Evolutionary conservation across 2,797 vertebrate genomes (phyloP), one percentile per base, ranked within the genome.

Genomic region (Sebastolobus altivelis): DNA sequence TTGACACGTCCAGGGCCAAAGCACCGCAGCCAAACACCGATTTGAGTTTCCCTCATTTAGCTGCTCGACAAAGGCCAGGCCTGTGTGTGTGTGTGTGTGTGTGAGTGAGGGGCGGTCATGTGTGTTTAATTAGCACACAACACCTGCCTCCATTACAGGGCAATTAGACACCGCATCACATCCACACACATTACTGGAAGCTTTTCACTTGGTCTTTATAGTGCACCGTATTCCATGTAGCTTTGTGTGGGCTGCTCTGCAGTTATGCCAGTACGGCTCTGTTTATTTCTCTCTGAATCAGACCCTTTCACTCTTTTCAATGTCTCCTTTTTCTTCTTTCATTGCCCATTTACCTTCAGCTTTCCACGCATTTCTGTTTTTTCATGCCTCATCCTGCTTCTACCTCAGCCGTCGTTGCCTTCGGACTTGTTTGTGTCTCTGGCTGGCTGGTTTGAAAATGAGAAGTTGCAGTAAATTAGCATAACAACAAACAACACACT

Each of bases 111-210:
- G 61, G 27, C 12, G 7, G 72, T 66, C 68, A 58, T 90, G 81
- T 88, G 79, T 83, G 77, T 87, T 87, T 77, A 87, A 88, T 86
- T 89, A 86, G 78, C 72, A 80, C 81, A 72, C 71, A 89, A 67
- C 84, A 86, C 80, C 90, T 88, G 87, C 84, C 75, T 87, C 71
- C 88, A 83, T 89, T 87, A 79, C 74, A 63, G 75, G 65, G 77
- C 72, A 79, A 80, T 88, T 91, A 91, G 81, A 75, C 71, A 71
- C 67, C 72, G 71, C 83, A 81, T 89, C 86, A 85, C 83, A 87
- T 80, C 65, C 72, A 73, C 78, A 68, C 79, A 74, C 71, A 69
- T 75, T 62, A 49, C 38, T 49, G 55, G 12, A 20, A 61, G 77
- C 69, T 52, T 78, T 66, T 56, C 31, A 46, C 61, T 67, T 35